phyloP scores from a whole-genome alignment of 2,113 vertebrate species.

The Mungos mungo region DNA sequence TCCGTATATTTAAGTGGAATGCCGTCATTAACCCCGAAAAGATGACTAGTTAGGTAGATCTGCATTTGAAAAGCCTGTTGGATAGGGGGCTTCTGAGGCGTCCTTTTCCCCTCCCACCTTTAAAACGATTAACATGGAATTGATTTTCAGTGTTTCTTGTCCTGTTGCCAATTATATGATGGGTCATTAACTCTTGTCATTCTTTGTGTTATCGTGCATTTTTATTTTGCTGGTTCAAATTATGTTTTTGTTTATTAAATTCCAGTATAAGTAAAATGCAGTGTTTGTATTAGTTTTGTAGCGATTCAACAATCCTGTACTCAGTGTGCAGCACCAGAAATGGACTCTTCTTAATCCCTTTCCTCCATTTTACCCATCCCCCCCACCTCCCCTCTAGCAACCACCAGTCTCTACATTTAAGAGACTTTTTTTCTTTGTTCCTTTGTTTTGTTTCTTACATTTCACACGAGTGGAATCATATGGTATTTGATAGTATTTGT shows the following conservation, averaged over 20 bases:
- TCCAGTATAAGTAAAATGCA: neutral
- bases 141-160: slow-evolving; percentile 9
- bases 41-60: neutral
- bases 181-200: neutral
- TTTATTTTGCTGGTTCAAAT: slow-evolving; percentile 20
- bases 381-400: neutral
- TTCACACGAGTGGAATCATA: neutral
- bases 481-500: neutral
- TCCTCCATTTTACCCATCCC: neutral
- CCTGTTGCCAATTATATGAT: slow-evolving; percentile 12
- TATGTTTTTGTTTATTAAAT: neutral
- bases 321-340: neutral
- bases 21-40: slow-evolving; percentile 21
- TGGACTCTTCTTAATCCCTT: neutral
- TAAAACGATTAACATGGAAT: slow-evolving; percentile 11
- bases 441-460: neutral
- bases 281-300: neutral
- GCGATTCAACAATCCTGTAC: neutral
- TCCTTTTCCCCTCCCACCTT: neutral
- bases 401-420: neutral
- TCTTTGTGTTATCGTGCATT: slow-evolving; percentile 1
- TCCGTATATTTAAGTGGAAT: neutral
- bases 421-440: neutral
- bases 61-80: neutral
- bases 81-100: neutral